Base-by-base conservation (phyloP, 2,888 invertebrate species). In the Yponomeuta sedellus region DNA sequence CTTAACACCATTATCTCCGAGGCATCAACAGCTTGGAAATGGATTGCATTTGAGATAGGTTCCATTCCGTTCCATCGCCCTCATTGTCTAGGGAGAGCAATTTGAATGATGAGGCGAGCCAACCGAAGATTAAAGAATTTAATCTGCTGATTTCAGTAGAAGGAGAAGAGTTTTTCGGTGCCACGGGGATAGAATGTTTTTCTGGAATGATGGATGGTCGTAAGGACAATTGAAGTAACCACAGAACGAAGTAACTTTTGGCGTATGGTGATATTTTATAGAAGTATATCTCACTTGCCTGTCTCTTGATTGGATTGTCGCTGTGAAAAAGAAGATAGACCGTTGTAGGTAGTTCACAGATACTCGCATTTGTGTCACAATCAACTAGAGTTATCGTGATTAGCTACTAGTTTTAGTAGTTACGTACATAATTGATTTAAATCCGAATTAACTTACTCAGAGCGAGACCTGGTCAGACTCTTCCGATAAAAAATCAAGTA, bases 1-100 rank as follows among this genome's bases (percentile, higher is more conserved):
- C 70, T 67, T 69, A 25, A 40, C 67, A 68, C 70, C 68, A 71
- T 71, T 68, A 67, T 69, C 67, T 68, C 64, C 66, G 66, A 68
- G 58, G 66, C 68, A 68, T 70, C 69, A 67, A 67, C 71, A 72
- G 71, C 74, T 52, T 71, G 71, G 78, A 82, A 86, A 87, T 83
- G 83, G 83, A 86, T 87, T 83, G 83, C 78, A 80, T 81, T 87
- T 83, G 84, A 83, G 81, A 84, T 77, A 77, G 77, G 77, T 86
- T 86, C 79, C 84, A 80, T 83, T 81, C 80, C 83, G 80, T 82
- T 81, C 79, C 81, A 82, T 80, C 81, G 80, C 79, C 71, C 74
- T 71, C 72, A 73, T 77, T 80, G 80, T 82, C 75, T 78, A 69
- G 80, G 82, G 72, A 69, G 72, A 72, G 44, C 74, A 72, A 77